Evolutionary conservation across 2,888 invertebrate species (phyloP), one percentile per base, ranked within the genome.

Genomic region (Apodemia mormo): DNA sequence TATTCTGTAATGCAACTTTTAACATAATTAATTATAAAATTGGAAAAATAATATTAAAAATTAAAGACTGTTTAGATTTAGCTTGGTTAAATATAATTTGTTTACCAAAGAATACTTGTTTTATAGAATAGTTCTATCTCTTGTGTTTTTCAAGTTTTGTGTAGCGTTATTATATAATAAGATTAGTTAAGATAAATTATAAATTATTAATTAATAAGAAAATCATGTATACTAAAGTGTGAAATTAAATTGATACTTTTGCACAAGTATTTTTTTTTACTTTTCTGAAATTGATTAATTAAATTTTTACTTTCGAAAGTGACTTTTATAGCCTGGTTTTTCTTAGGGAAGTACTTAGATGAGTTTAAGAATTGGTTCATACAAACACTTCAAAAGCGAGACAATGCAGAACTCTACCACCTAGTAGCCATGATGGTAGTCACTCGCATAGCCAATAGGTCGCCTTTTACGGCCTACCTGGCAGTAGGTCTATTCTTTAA

Each of bases 201-300:
- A 40, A 40, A 7, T 40, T 40, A 40, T 1, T 54, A 52, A 54
- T n/a, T 58, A 30, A 9, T 30, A 12, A 58, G 30, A 10, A 33
- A 30, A 58, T 58, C 58, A 72, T 75, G 66, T 81, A 80, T 80
- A 83, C 79, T 83, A 73, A 82, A 83, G 88, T 85, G 88, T 89
- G 88, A 77, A 82, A 83, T 88, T 92, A 92, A 91, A 92, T 92
- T 92, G 91, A 87, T 91, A 92, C 90, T 92, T 92, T 92, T 91
- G 78, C 74, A 70, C 70, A 68, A 29, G 70, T 77, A 76, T 80
- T 82, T 82, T 82, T 80, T 66, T 43, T 3, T 45, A 45, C 2
- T 45, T 10, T 45, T 45, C 2, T 9, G 9, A 3, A 45, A 45
- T 45, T 45, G 10, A 45, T 3, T 45, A 10, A 10, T 45, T 45